A percentile compares a stretch with the other conserved stretches of the same genome.
phyloP scores from a whole-genome alignment of 2,797 vertebrate species.

The Sarcoramphus papa region DNA sequence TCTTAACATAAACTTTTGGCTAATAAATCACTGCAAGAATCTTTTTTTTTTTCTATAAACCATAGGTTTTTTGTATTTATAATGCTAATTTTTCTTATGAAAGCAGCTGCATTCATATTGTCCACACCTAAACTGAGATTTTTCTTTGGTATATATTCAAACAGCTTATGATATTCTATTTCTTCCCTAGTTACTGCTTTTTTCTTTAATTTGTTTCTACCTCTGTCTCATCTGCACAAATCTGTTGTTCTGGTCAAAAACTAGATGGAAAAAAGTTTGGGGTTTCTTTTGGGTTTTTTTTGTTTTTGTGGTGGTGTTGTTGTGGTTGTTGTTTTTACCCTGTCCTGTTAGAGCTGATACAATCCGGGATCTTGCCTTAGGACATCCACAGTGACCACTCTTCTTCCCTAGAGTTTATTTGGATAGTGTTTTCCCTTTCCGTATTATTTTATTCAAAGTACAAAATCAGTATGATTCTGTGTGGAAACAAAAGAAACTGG shows the following conservation, averaged over 20 bases:
- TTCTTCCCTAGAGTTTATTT: neutral
- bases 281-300: too few species aligned
- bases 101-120: neutral
- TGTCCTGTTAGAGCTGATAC: neutral
- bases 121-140: neutral
- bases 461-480: neutral
- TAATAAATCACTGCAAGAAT: conserved; percentile 35
- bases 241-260: neutral
- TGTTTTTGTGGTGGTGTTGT: neutral
- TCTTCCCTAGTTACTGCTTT: neutral
- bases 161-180: neutral
- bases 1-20: conserved; percentile 27
- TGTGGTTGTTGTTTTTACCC: neutral
- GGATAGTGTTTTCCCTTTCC: neutral
- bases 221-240: neutral
- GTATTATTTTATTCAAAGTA: neutral
- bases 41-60: neutral
- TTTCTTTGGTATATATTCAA: neutral
- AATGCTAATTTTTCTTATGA: neutral
- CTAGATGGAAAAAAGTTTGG: neutral
- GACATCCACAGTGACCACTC: neutral
- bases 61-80: neutral
- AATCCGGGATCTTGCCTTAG: neutral
- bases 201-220: neutral
- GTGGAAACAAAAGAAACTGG: neutral